These are phyloP conservation scores for Drosophila nikananu DNA, from an alignment of 1,140 invertebrate species.

Conservation along the genomic window DNA sequence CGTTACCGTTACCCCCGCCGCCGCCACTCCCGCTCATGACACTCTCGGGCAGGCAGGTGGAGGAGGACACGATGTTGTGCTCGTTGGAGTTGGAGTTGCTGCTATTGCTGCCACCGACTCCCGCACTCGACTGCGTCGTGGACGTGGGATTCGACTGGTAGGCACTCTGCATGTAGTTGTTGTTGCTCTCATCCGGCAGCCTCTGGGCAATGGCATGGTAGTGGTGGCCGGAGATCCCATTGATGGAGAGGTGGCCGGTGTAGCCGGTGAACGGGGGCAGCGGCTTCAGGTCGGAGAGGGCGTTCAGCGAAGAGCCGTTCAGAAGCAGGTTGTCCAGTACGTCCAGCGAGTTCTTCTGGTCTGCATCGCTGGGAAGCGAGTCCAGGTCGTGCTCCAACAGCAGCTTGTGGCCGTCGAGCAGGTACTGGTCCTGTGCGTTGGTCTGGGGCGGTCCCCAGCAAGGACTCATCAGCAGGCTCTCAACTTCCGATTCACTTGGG, in stretches of 20 bases:
- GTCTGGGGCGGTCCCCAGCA: conserved; percentile 85
- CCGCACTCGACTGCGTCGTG: conserved; percentile 57
- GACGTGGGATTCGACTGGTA: conserved; percentile 85
- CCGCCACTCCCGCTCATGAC: conserved; percentile 78
- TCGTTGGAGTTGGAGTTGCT: conserved; percentile 84
- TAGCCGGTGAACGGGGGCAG: conserved; percentile 94
- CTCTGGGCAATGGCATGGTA: conserved; percentile 92
- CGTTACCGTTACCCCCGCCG: conserved; percentile 38
- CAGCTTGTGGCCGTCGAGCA: conserved; percentile 85
- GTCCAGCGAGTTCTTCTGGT: conserved; percentile 87
- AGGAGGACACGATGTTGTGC: conserved; percentile 89
- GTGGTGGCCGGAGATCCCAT: conserved; percentile 94
- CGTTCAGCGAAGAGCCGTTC: conserved; percentile 87
- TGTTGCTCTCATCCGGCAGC: conserved; percentile 89
- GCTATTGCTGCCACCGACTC: conserved; percentile 14
- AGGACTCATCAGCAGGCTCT: conserved; percentile 85
- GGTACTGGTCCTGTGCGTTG: conserved; percentile 83
- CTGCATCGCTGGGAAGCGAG: conserved; percentile 82
- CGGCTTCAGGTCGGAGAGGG: conserved; percentile 93
- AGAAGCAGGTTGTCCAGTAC: conserved; percentile 89
- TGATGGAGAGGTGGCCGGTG: conserved; percentile 92
- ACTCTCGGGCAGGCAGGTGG: conserved; percentile 88
- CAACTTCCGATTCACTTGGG: conserved; percentile 85
- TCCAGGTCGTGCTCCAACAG: conserved; percentile 84
- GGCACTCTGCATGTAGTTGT: conserved; percentile 88